A percentile compares a stretch with the other conserved stretches of the same genome.
These are phyloP conservation scores for Keiferia lycopersicella DNA, from an alignment of 2,888 invertebrate genomes.

Conservation along the genomic window DNA sequence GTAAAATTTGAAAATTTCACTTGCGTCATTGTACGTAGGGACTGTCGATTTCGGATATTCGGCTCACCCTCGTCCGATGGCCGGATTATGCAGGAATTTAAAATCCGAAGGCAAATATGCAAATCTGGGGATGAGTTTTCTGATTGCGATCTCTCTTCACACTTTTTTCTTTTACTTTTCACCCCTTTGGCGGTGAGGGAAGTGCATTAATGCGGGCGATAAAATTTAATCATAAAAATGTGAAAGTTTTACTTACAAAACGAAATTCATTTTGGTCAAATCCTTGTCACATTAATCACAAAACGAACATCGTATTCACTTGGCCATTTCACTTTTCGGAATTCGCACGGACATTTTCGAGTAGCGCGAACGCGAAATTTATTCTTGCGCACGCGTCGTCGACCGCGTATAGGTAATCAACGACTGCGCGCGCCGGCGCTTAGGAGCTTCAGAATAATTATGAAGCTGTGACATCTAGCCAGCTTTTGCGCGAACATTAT, in stretches of 20 bases:
- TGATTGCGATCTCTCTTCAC: constrained; percentile 28
- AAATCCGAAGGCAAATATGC: constrained; percentile 28
- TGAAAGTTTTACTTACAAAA: constrained; percentile 41
- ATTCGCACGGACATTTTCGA: not conserved
- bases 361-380: constrained; percentile 14
- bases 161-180: constrained; percentile 19
- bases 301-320: constrained; percentile 13
- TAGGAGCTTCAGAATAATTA: constrained; percentile 26
- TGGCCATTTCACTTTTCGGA: not conserved
- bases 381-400: constrained; percentile 26
- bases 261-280: constrained; percentile 41
- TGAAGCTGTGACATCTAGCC: constrained; percentile 25
- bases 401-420: constrained; percentile 25
- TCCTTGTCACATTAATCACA: constrained; percentile 24
- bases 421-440: constrained; percentile 30
- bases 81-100: constrained; percentile 28
- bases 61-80: constrained; percentile 21
- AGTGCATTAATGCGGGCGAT: constrained; percentile 2
- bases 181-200: constrained; percentile 14
- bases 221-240: not conserved
- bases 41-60: constrained; percentile 33
- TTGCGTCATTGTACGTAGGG: no score
- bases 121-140: constrained; percentile 29
- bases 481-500: constrained; percentile 8
- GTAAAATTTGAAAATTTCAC: no score